Conservation (phyloP, 2,888 invertebrate species). For the Tridacna crocea region DNA sequence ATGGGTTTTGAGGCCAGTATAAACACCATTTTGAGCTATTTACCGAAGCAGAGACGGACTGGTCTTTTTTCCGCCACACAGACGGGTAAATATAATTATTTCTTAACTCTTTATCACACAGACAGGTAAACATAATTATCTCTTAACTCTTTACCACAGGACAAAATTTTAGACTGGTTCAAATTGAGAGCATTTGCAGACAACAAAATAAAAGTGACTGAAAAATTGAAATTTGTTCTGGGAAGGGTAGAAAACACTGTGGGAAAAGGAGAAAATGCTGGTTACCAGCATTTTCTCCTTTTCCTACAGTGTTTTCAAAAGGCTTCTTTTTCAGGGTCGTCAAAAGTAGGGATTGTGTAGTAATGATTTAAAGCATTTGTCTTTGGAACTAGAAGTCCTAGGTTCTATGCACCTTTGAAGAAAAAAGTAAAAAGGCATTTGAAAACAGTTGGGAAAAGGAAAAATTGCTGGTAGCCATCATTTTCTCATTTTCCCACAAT, state of each 20-base stretch:
- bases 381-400: no score
- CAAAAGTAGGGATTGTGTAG: no score
- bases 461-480: no score
- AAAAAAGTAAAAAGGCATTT: no score
- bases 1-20: constrained; percentile 94
- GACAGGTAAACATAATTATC: constrained; percentile 85
- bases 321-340: no score
- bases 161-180: no score
- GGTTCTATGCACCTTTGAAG: no score
- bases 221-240: no score
- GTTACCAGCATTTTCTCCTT: neutral
- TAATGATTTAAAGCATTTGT: no score
- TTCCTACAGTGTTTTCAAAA: neutral
- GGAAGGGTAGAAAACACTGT: constrained; percentile 11
- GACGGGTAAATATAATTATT: constrained; percentile 86
- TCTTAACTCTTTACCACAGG: neutral
- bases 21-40: constrained; percentile 93
- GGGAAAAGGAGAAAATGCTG: neutral
- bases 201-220: no score
- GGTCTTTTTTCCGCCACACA: constrained; percentile 99
- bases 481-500: no score
- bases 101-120: constrained; percentile 86
- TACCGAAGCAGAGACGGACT: constrained; percentile 97
- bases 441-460: neutral
- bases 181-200: no score